Conservation (phyloP, 2,888 invertebrate genomes). For the Tetheella fluctuosa region DNA sequence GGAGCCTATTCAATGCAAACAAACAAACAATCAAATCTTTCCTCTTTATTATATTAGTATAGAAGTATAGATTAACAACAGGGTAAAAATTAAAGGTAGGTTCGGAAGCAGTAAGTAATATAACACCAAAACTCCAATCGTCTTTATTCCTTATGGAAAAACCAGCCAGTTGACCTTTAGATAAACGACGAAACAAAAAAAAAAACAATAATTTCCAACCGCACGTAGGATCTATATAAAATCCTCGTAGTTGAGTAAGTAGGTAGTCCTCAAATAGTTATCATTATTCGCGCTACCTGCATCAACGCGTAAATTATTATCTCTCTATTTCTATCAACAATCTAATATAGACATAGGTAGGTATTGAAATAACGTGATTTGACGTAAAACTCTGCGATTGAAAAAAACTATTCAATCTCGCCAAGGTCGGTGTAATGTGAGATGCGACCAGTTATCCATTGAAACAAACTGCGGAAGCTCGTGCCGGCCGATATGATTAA, state of each 20-base stretch:
- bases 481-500: constrained; percentile 38
- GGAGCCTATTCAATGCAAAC: too few relatives aligned
- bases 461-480: constrained; percentile 29
- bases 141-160: too few relatives aligned
- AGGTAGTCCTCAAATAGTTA: neutral
- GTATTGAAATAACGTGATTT: neutral
- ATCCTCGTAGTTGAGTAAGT: neutral
- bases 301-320: neutral
- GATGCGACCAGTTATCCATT: constrained; percentile 34
- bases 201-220: too few relatives aligned
- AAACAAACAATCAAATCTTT: too few relatives aligned
- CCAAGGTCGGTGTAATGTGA: constrained; percentile 38
- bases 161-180: too few relatives aligned
- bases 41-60: too few relatives aligned
- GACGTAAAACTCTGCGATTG: constrained; percentile 1
- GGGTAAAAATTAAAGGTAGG: too few relatives aligned
- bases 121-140: too few relatives aligned
- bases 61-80: too few relatives aligned
- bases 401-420: constrained; percentile 31
- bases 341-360: neutral
- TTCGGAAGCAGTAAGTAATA: too few relatives aligned
- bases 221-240: neutral
- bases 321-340: neutral
- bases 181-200: too few relatives aligned
- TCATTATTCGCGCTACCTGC: neutral